Evolutionary conservation across 1,140 invertebrate genomes (phyloP), one percentile per base, ranked within the genome.

Genomic region (Diuraphis noxia): DNA sequence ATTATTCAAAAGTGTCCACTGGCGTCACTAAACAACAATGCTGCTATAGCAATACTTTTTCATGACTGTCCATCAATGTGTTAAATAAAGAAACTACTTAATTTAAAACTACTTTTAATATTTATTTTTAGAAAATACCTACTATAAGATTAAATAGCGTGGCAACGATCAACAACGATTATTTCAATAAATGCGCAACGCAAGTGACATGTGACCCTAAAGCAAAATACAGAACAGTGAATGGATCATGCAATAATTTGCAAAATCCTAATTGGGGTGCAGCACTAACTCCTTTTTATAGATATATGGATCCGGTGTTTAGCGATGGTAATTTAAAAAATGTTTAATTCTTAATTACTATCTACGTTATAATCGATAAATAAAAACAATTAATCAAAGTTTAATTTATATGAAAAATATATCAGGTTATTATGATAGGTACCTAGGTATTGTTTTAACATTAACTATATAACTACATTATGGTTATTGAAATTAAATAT

Each of bases 221-320:
- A 13, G 43, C 89, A 30, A 93, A 93, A 81, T 98, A 96, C 93
- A 94, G 98, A 90, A 95, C 95, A 1, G 94, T 95, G 36, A 96
- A 98, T 92, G 98, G 98, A 0, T 95, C 95, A 41, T 98, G 98
- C 93, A 98, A 98, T 93, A 98, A 97, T 94, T 93, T 96, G 34
- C 90, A 95, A 13, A 94, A 97, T 92, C 95, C 96, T 0, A 93
- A 93, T 30, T 97, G 95, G 94, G 98, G 97, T 1, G 95, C 96
- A 2, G 95, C 96, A 0, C 96, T 96, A 93, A 96, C 95, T 30
- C 96, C 98, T 0, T 97, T 98, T 92, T 94, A 96, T 81, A 95
- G 98, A 92, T 93, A 96, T 19, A 92, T 97, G 3, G 95, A 95
- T 19, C 95, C 98, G 0, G 95, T 95, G 93, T 98, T 98, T 93